Base-by-base conservation (phyloP, 2,888 invertebrate genomes). In the Chloroclysta siterata region DNA sequence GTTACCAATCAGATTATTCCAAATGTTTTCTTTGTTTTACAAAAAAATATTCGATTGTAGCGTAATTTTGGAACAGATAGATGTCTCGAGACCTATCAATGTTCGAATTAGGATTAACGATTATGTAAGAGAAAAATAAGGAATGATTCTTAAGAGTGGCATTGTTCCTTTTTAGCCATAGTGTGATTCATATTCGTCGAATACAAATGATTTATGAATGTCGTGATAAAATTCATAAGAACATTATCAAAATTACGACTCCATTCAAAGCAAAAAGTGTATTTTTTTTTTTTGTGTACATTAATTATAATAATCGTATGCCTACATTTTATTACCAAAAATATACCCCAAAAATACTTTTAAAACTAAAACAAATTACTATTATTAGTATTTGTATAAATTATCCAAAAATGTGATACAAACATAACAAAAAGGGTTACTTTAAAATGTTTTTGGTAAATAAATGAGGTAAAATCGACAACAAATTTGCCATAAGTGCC, bases 401-500 rank as follows among this genome's bases (percentile, higher is more conserved):
- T 15, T 29, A 44, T 36, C 0, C 14, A 28, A 46, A 57, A 42
- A 48, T 17, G 51, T 53, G 47, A 48, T 51, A 59, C 41, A 53
- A 58, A 58, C 17, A 41, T 15, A 56, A 22, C 15, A 36, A 33
- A 55, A 11, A 11, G 15, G 46, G 36, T 48, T 29, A 57, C 4
- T 42, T 33, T 10, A 17, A 39, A 17, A 46, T 61, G 51, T 61
- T 55, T 60, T 60, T 55, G 56, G 48, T 55, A 63, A 55, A 44
- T 51, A 44, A 48, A 58, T 53, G 51, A 52, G 28, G 41, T 53
- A 1, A 29, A 15, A 44, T 47, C 52, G 56, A 48, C 58, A 53
- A 56, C 83, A 86, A 87, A 78, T 86, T 84, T 82, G 82, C 89
- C 88, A 81, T 84, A 87, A 88, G 89, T 90, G 89, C 90, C 90